Percentiles rank a stretch among this genome's conserved stretches.
Evolutionary conservation across 2,113 vertebrate genomes (phyloP).

Genomic region (Corythaeola cristata): DNA sequence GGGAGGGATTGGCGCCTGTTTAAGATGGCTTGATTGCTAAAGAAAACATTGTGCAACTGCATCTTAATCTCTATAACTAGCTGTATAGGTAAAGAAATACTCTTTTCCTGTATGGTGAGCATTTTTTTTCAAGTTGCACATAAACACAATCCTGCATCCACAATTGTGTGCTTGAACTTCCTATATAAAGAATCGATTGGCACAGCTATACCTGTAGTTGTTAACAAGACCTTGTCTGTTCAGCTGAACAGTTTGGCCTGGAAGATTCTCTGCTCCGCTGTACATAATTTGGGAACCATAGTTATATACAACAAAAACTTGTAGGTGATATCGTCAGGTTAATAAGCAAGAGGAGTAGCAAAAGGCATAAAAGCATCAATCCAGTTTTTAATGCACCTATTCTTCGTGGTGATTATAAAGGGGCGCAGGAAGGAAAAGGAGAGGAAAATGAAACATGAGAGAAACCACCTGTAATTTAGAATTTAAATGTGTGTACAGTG

Average conservation of each 20-base stretch:
- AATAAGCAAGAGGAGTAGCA: background rate
- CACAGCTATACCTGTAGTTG: background rate
- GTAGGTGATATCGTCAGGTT: background rate
- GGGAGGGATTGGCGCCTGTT: background rate
- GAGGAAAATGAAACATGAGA: background rate
- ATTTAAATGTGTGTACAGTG: background rate
- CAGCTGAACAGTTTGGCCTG: background rate
- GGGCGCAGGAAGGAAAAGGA: too few species aligned
- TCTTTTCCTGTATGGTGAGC: background rate
- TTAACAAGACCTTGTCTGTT: background rate
- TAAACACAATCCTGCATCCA: background rate
- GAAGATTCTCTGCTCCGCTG: background rate
- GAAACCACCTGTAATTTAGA: background rate
- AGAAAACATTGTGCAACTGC: background rate
- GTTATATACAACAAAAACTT: background rate
- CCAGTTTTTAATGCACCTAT: background rate
- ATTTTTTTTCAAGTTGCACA: background rate
- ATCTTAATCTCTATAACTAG: background rate
- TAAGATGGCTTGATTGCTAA: background rate
- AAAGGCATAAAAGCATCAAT: background rate
- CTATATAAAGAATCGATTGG: background rate
- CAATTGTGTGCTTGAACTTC: background rate
- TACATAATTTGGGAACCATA: background rate
- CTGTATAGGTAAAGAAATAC: background rate
- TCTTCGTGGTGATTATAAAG: background rate